phyloP scores from a whole-genome alignment of 2,797 vertebrate species.

The Rhyacichthys aspro region DNA sequence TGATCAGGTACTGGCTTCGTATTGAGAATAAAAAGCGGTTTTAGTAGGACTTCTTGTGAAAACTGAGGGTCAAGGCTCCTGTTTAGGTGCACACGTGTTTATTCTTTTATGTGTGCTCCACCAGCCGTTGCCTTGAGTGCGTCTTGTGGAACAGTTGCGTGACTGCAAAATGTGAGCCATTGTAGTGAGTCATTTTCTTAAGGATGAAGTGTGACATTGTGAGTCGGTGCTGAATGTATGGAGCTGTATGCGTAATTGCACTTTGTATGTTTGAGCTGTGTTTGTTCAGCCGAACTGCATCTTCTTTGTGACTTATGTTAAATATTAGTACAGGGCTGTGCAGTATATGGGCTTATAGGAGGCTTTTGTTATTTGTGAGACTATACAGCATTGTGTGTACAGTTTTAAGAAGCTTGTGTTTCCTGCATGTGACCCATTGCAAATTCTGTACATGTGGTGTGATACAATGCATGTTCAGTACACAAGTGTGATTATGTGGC shows the following conservation, averaged over 20 bases:
- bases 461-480: conserved; percentile 18
- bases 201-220: conserved; percentile 62
- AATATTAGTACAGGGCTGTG: conserved; percentile 19
- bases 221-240: conserved; percentile 47
- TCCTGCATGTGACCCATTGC: conserved; percentile 19
- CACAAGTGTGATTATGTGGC: conserved; percentile 4
- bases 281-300: conserved; percentile 9
- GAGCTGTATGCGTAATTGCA: conserved; percentile 22
- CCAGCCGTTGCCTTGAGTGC: conserved; percentile 51
- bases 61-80: conserved; percentile 51
- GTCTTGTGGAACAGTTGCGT: conserved; percentile 56
- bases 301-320: conserved; percentile 20
- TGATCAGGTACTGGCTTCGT: conserved; percentile 26
- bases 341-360: conserved; percentile 1
- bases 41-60: conserved; percentile 9
- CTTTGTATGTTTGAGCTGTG: conserved; percentile 9
- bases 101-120: conserved; percentile 37
- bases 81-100: conserved; percentile 38
- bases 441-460: conserved; percentile 20
- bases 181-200: conserved; percentile 61
- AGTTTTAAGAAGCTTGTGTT: conserved; percentile 26
- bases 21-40: conserved; percentile 20
- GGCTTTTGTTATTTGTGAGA: conserved; percentile 16
- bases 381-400: conserved; percentile 5
- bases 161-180: conserved; percentile 55